Conservation (phyloP, 2,797 vertebrate species). For the Adelosebastes latens region DNA sequence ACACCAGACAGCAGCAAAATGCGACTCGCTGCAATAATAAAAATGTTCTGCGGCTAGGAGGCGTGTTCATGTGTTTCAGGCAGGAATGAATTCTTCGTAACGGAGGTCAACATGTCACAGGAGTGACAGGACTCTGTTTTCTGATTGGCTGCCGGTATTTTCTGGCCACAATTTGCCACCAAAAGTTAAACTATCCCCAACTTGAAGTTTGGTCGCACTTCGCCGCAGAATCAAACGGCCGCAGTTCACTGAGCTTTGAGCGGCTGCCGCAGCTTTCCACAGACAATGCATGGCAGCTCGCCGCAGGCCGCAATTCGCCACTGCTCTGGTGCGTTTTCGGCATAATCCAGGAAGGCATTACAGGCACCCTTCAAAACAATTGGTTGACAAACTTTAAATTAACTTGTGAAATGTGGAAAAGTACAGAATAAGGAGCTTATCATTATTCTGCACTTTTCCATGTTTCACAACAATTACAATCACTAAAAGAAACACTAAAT, state of each 20-base stretch:
- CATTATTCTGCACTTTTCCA: too few relatives aligned
- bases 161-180: background rate
- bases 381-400: background rate
- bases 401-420: background rate
- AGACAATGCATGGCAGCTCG: too few relatives aligned
- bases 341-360: background rate
- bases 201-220: background rate
- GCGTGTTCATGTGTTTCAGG: background rate
- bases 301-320: fast-evolving
- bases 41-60: fast-evolving
- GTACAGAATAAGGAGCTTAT: too few relatives aligned
- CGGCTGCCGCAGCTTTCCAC: too few relatives aligned
- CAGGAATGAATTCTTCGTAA: background rate
- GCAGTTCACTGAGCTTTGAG: too few relatives aligned
- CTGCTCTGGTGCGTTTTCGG: too few relatives aligned
- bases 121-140: background rate
- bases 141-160: background rate
- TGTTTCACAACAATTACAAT: background rate
- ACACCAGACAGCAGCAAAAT: too few relatives aligned
- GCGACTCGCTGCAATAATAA: too few relatives aligned
- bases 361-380: background rate
- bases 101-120: too few relatives aligned
- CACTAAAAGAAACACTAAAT: background rate
- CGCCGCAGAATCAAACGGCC: too few relatives aligned
- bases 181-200: background rate